A percentile compares a stretch with the other conserved stretches of the same genome.
phyloP scores from a whole-genome alignment of 2,797 vertebrate genomes.

The Phylloscopus collybita region DNA sequence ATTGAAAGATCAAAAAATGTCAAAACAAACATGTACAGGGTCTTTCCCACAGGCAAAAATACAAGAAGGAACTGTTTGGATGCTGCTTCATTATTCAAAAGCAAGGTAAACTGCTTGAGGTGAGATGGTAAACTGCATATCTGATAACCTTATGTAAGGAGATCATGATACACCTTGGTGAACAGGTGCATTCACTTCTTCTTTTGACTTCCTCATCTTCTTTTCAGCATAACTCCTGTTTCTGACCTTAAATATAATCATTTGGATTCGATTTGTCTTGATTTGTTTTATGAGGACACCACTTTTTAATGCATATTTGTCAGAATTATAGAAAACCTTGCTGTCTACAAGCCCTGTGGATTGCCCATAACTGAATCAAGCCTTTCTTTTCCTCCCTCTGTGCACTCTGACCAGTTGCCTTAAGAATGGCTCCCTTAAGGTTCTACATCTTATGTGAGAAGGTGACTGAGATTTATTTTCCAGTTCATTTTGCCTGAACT shows the following conservation, averaged over 20 bases:
- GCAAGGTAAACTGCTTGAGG: background rate
- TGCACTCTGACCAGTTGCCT: background rate
- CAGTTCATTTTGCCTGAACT: background rate
- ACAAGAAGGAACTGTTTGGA: background rate
- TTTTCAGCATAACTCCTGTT: background rate
- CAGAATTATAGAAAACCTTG: background rate
- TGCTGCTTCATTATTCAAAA: background rate
- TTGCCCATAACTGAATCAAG: background rate
- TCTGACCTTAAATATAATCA: background rate
- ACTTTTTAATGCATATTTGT: background rate
- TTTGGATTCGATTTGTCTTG: background rate
- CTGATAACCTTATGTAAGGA: background rate
- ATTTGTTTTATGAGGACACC: background rate
- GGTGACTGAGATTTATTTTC: background rate
- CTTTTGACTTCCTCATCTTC: background rate
- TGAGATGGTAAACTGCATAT: background rate
- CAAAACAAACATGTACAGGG: background rate
- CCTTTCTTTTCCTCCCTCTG: background rate
- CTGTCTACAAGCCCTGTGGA: background rate
- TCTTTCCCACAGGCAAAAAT: background rate
- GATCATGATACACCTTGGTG: background rate
- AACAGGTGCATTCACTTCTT: background rate
- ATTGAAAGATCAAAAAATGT: background rate
- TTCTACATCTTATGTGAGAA: background rate
- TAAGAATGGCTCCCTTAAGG: background rate